Conservation (phyloP, 2,797 vertebrate genomes). For the Poecile montanus region DNA sequence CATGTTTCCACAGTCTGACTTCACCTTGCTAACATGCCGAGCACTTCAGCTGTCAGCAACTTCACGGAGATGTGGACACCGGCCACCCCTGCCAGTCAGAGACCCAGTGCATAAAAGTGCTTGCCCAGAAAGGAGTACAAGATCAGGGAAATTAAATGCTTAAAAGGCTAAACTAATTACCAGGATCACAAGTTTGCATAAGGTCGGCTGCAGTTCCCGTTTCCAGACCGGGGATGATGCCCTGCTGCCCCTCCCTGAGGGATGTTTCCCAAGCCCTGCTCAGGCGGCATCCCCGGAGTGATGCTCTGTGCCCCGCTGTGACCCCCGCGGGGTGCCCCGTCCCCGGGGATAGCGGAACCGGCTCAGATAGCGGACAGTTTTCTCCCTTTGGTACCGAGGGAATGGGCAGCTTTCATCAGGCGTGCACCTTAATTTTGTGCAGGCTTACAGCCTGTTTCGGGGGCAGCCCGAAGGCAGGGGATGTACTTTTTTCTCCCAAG, state of each 20-base stretch:
- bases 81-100: neutral
- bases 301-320: neutral
- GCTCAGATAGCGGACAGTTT: accelerated
- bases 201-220: neutral
- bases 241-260: neutral
- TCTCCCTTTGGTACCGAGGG: neutral
- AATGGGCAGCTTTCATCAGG: neutral
- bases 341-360: neutral
- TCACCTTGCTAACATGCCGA: neutral
- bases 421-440: accelerated
- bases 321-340: neutral
- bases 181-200: neutral
- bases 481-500: neutral
- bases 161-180: neutral
- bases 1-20: neutral
- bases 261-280: neutral
- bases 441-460: too few species aligned
- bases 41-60: neutral
- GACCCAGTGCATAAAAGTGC: accelerated
- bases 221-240: neutral
- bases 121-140: neutral
- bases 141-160: neutral
- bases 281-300: too few species aligned
- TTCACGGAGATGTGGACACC: neutral
- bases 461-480: neutral